Evolutionary conservation across 1,140 invertebrate species (phyloP), one percentile per base, ranked within the genome.

Genomic region (Brachionus paranguensis): DNA sequence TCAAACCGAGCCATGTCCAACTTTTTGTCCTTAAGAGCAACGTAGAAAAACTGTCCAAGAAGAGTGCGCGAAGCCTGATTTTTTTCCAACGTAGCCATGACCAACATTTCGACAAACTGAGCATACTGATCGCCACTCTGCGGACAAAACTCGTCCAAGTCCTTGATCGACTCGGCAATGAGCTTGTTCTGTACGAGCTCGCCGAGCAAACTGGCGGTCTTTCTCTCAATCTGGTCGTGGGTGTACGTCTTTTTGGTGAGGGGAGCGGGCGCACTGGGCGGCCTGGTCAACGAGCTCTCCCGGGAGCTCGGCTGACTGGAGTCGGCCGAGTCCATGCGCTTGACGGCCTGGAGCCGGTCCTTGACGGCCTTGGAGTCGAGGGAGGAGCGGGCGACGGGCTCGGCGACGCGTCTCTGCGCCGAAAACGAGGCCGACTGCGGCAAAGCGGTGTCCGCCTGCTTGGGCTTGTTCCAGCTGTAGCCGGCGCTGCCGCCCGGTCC

Each of bases 141-240:
- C 0, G 64, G 78, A 24, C 20, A 33, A 47, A 81, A 81, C 20
- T 81, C 78, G 41, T 81, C 78, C 8, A 81, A 41, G 24, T 81
- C 78, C n/a, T 81, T 81, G 1, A 81, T 24, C 3, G 78, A 43
- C n/a, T 81, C 78, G n/a, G 10, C 41, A 10, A 81, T 41, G 1
- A 64, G 24, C 33, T 81, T 81, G 20, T 81, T 24, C 24, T 37
- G 8, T 1, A 33, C n/a, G 2, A 64, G 53, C 53, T 81, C 78
- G 17, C 64, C 17, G 1, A 81, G 1, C 3, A 68, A 43, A 68
- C 60, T 81, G 8, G 7, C 17, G 1, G 78, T 55, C 41, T 81
- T 81, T 10, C 78, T 24, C 12, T 81, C 78, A 1, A 81, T 27
- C 27, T 81, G 55, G 27, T 81, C 53, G 3, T 43, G 10, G 0